phyloP scores from a whole-genome alignment of 2,113 vertebrate genomes.

The Sminthopsis crassicaudata region DNA sequence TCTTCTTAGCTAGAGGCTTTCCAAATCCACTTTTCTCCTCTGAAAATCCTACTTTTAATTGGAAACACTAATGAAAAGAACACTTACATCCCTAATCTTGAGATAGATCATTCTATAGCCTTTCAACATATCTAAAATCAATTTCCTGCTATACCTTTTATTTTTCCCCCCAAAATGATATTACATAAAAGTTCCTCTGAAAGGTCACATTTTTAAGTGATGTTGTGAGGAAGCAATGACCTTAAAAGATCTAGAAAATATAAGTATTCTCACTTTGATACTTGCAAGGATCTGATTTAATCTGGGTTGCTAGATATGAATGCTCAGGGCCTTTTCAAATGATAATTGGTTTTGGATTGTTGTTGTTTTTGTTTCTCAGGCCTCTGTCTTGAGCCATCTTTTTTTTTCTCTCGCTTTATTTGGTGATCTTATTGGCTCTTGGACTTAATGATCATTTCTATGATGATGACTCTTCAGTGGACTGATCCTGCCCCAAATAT shows the following conservation, averaged over 20 bases:
- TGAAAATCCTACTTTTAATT: too few relatives aligned
- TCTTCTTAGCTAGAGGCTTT: too few relatives aligned
- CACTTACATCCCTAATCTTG: too few relatives aligned
- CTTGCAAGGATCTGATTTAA: not conserved
- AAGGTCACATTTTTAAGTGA: not conserved
- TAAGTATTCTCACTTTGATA: conserved; percentile 30
- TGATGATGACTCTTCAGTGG: not conserved
- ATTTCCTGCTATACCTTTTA: conserved; percentile 26
- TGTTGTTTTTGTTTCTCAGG: too few relatives aligned
- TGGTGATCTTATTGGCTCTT: not conserved
- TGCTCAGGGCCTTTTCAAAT: not conserved
- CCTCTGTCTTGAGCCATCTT: not conserved
- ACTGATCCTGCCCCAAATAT: not conserved
- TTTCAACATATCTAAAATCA: not conserved
- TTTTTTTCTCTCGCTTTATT: not conserved
- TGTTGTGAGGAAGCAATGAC: not conserved
- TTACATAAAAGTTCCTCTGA: conserved; percentile 48
- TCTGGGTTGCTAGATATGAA: not conserved
- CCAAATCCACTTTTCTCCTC: too few relatives aligned
- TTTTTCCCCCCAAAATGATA: conserved; percentile 9
- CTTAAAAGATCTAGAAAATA: not conserved
- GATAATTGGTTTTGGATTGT: not conserved
- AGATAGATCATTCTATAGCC: too few relatives aligned
- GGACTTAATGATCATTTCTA: not conserved
- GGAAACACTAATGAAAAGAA: too few relatives aligned